These are phyloP conservation scores for Nyctereutes procyonoides DNA, from an alignment of 2,113 vertebrate species.

Conservation along the genomic window DNA sequence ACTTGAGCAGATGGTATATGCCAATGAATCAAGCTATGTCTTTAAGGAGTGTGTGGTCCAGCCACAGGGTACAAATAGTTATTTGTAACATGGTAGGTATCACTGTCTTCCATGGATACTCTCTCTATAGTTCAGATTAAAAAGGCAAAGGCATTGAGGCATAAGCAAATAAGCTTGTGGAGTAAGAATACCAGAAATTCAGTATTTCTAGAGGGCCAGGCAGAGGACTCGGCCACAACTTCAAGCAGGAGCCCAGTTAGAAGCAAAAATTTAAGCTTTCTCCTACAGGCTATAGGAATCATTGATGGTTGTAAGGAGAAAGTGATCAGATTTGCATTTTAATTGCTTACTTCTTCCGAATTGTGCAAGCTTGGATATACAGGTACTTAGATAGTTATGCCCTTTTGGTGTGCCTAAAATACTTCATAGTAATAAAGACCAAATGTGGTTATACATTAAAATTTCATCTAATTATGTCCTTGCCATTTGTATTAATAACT, in stretches of 20 bases:
- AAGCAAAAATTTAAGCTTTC: neutral
- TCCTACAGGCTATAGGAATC: neutral
- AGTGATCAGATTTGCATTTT: neutral
- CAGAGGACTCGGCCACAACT: neutral
- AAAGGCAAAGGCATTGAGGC: neutral
- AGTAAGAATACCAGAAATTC: neutral
- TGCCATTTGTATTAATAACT: neutral
- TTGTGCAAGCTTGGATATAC: neutral
- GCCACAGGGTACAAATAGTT: neutral
- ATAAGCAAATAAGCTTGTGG: neutral
- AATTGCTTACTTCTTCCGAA: neutral
- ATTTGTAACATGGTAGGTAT: neutral
- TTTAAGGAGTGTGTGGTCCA: neutral
- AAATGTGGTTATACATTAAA: neutral
- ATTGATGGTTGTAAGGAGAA: neutral
- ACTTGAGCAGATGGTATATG: neutral
- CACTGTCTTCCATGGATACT: neutral
- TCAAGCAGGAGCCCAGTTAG: neutral
- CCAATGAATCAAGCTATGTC: neutral
- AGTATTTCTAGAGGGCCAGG: neutral
- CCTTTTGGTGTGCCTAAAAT: neutral
- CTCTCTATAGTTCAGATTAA: neutral
- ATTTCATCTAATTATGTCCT: neutral
- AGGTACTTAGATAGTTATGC: neutral
- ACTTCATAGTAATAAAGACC: neutral